These are phyloP conservation scores for Drosophila lacteicornis DNA, from an alignment of 1,140 invertebrate species.

Conservation along the genomic window DNA sequence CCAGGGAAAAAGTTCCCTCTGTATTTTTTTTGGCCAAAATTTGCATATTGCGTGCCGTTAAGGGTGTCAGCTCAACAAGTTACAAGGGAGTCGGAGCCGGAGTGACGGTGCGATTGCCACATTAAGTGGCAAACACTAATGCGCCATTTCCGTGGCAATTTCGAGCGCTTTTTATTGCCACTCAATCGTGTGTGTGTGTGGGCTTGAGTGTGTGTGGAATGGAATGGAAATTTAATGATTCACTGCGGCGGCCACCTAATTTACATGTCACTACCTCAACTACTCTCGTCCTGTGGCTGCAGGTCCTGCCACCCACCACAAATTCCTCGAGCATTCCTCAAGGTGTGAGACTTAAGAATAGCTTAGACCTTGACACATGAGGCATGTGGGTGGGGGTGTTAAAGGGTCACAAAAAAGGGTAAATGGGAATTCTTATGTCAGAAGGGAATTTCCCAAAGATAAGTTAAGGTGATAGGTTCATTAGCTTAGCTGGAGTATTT, in stretches of 20 bases:
- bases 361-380: conserved; percentile 44
- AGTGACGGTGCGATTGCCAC: conserved; percentile 36
- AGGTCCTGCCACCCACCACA: conserved; percentile 5
- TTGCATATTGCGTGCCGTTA: conserved; percentile 76
- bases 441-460: neutral
- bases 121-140: conserved; percentile 79
- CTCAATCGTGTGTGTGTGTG: conserved; percentile 19
- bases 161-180: conserved; percentile 67
- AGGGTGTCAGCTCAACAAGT: conserved; percentile 73
- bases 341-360: conserved; percentile 42
- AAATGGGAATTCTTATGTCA: conserved; percentile 6
- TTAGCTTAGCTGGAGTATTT: neutral
- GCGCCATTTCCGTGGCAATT: conserved; percentile 78
- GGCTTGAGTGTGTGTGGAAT: neutral
- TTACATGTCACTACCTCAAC: conserved; percentile 50
- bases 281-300: conserved; percentile 1
- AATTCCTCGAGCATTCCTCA: conserved; percentile 49
- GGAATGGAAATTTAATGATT: conserved; percentile 46
- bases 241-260: conserved; percentile 50
- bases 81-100: conserved; percentile 14
- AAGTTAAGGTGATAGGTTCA: neutral
- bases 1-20: conserved; percentile 2
- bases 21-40: conserved; percentile 54
- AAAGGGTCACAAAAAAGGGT: neutral
- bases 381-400: conserved; percentile 10